phyloP scores from a whole-genome alignment of 2,797 vertebrate genomes.

The Acanthopagrus latus region DNA sequence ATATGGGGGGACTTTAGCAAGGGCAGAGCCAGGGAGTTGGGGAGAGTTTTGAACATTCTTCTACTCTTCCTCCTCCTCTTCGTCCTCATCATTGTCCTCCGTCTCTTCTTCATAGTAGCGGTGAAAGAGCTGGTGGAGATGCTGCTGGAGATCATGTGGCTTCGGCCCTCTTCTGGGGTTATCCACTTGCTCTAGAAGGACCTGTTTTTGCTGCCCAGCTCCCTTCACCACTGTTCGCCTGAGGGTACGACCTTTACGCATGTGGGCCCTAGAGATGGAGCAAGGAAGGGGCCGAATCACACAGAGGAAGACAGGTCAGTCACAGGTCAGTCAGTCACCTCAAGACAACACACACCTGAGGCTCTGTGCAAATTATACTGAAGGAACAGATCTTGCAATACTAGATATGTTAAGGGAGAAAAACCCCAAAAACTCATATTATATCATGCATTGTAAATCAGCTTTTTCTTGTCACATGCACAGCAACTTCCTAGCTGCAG shows the following conservation, averaged over 20 bases:
- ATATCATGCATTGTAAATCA: constrained; percentile 33
- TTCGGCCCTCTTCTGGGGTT: constrained; percentile 83
- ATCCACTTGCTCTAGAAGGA: constrained; percentile 87
- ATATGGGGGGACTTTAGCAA: constrained; percentile 62
- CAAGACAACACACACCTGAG: neutral
- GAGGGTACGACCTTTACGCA: constrained; percentile 73
- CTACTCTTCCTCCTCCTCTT: constrained; percentile 66
- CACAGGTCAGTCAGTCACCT: neutral
- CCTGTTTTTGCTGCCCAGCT: constrained; percentile 80
- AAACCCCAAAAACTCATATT: neutral
- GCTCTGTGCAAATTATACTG: neutral
- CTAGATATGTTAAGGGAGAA: neutral
- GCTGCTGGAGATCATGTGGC: constrained; percentile 87
- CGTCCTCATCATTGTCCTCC: constrained; percentile 57
- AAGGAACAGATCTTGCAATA: neutral
- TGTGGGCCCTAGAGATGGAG: constrained; percentile 70
- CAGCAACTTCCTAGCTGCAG: neutral
- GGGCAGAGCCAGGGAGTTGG: constrained; percentile 54
- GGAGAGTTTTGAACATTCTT: constrained; percentile 62
- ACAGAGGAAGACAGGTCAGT: constrained; percentile 17
- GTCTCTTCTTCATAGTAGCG: constrained; percentile 85
- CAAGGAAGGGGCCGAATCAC: neutral
- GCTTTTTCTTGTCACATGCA: constrained; percentile 6
- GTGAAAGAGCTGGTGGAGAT: constrained; percentile 91
- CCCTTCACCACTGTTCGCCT: constrained; percentile 91